Conservation (phyloP, 2,888 invertebrate species). For the Reticulitermes lucifugus region DNA sequence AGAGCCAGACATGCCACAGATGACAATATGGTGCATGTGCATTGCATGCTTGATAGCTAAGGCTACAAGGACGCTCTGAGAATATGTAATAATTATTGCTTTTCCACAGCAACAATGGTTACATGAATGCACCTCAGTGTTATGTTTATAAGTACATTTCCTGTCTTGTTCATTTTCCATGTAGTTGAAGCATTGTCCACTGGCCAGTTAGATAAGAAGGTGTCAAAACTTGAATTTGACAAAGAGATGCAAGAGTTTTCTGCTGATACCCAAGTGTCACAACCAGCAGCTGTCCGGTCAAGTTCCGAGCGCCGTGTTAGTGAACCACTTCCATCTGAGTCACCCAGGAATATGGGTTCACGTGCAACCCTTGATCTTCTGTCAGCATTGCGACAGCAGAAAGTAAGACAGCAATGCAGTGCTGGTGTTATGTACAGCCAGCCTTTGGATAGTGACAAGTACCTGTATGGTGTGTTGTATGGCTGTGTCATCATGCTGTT, state of each 20-base stretch:
- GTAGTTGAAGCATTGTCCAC: neutral
- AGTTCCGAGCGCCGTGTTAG: neutral
- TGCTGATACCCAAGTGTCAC: neutral
- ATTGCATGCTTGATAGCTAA: too few species aligned
- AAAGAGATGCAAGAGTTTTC: neutral
- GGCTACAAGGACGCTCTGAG: too few species aligned
- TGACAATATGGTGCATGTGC: too few species aligned
- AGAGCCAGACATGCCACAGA: too few species aligned
- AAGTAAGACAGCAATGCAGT: neutral
- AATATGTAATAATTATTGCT: too few species aligned
- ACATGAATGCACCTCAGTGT: too few species aligned
- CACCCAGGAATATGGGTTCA: neutral
- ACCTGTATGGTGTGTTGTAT: conserved; percentile 83
- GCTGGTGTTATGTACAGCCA: neutral
- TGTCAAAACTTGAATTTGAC: neutral
- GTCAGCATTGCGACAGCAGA: neutral
- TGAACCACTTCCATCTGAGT: neutral
- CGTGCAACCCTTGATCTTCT: conserved; percentile 1
- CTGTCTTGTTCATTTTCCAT: neutral
- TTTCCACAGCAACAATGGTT: too few species aligned
- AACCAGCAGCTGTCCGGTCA: neutral
- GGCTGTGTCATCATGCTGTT: conserved; percentile 85
- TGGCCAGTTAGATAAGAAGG: neutral
- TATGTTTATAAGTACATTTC: too few species aligned
- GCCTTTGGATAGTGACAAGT: conserved; percentile 72